These are phyloP conservation scores for Oreortyx pictus DNA, from an alignment of 2,797 vertebrate species.

Conservation along the genomic window DNA sequence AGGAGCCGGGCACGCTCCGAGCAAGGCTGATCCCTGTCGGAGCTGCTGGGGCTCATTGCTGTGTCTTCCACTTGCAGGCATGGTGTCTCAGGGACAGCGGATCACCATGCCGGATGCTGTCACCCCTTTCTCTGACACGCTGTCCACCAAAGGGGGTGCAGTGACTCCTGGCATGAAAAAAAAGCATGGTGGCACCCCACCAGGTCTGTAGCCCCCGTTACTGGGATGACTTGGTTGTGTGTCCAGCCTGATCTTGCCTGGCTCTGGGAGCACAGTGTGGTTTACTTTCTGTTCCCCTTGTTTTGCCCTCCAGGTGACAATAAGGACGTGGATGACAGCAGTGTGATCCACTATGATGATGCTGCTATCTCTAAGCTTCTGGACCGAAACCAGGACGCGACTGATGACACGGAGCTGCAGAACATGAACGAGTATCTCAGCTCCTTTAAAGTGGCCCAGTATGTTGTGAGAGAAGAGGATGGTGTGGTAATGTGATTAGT, in stretches of 20 bases:
- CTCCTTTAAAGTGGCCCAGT: conserved; percentile 99
- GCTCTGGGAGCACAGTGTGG: rapidly evolving
- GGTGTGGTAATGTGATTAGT: conserved; percentile 89
- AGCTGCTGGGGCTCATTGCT: background rate
- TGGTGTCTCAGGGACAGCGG: conserved; percentile 81
- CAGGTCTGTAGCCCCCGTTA: conserved; percentile 54
- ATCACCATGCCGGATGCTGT: conserved; percentile 49
- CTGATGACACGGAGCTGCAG: conserved; percentile 96
- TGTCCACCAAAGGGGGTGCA: conserved; percentile 69
- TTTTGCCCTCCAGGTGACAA: conserved; percentile 84
- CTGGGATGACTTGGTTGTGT: background rate
- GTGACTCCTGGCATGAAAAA: conserved; percentile 69
- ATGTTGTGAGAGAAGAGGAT: conserved; percentile 97
- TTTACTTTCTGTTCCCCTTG: rapidly evolving
- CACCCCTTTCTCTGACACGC: conserved; percentile 66
- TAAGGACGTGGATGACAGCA: conserved; percentile 95
- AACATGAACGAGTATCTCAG: conserved; percentile 99
- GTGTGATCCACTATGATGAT: conserved; percentile 96
- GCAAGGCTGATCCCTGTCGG: rapidly evolving
- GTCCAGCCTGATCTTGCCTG: background rate
- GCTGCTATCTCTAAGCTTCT: conserved; percentile 96
- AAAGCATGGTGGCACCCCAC: conserved; percentile 78
- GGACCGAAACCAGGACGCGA: conserved; percentile 94
- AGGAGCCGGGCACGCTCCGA: background rate
- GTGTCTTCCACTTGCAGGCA: conserved; percentile 33